Conservation (phyloP, 2,888 invertebrate species). For the Carpatolechia fugitivella region DNA sequence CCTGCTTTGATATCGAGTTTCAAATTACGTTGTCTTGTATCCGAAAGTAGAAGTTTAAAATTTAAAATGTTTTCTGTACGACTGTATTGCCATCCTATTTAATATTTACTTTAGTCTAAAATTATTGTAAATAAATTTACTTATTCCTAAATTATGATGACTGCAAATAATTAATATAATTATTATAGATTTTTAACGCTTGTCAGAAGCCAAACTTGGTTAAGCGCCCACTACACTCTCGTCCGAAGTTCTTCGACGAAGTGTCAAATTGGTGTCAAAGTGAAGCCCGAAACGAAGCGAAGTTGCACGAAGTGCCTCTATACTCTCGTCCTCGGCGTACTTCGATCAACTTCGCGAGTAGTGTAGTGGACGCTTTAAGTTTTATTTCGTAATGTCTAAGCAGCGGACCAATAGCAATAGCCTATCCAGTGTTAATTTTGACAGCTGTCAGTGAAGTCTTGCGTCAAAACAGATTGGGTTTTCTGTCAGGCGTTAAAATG, state of each 20-base stretch:
- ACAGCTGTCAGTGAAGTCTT: not conserved
- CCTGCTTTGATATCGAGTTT: not conserved
- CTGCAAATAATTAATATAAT: not conserved
- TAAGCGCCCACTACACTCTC: no score
- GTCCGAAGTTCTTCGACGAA: no score
- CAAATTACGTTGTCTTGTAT: not conserved
- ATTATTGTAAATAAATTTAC: slow-evolving; percentile 10
- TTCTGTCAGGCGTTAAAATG: not conserved
- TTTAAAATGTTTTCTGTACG: not conserved
- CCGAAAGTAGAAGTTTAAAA: not conserved
- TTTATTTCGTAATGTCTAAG: no score
- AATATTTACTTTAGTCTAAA: not conserved
- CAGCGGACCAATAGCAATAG: not conserved
- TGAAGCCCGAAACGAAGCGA: no score
- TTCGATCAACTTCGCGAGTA: no score
- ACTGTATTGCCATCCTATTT: slow-evolving; percentile 29
- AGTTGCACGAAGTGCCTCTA: no score
- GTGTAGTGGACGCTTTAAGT: no score
- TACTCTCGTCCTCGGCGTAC: no score
- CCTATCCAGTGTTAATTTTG: not conserved
- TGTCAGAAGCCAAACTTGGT: not conserved
- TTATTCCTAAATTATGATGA: not conserved
- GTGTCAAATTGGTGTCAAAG: no score
- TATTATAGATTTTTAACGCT: not conserved
- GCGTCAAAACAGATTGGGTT: no score